Evolutionary conservation across 1,140 invertebrate genomes (phyloP).

Genomic region (Rhopalosiphum maidis): DNA sequence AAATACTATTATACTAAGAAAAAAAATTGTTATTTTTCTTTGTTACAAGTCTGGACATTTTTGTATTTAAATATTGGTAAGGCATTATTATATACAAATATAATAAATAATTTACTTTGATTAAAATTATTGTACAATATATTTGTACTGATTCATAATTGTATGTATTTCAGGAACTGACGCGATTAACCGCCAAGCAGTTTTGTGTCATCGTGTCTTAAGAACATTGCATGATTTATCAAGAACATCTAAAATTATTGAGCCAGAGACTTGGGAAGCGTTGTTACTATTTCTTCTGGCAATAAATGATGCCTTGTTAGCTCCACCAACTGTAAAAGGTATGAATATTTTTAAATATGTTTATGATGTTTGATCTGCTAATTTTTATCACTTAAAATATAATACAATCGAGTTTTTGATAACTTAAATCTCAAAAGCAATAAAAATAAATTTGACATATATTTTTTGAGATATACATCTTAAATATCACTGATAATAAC

Average conservation of each 20-base stretch:
- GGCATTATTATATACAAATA: not conserved
- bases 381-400: not conserved
- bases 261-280: constrained; percentile 89
- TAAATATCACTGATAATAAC: not conserved
- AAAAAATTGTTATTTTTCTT: constrained; percentile 61
- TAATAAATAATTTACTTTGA: not conserved
- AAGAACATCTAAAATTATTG: constrained; percentile 78
- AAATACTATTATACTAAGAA: not conserved
- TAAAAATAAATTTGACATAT: not conserved
- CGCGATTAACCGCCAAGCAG: constrained; percentile 90
- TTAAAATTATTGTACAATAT: not conserved
- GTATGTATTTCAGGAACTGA: constrained; percentile 72
- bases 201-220: constrained; percentile 92
- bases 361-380: not conserved
- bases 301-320: constrained; percentile 89
- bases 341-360: constrained; percentile 46
- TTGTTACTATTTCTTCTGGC: constrained; percentile 88
- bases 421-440: not conserved
- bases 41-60: constrained; percentile 83
- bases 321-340: constrained; percentile 87
- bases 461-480: not conserved
- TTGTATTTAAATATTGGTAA: constrained; percentile 75
- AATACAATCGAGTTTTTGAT: not conserved
- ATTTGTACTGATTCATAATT: not conserved
- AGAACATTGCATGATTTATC: constrained; percentile 87